phyloP scores from a whole-genome alignment of 2,797 vertebrate species.

The Coregonus ussuriensis region DNA sequence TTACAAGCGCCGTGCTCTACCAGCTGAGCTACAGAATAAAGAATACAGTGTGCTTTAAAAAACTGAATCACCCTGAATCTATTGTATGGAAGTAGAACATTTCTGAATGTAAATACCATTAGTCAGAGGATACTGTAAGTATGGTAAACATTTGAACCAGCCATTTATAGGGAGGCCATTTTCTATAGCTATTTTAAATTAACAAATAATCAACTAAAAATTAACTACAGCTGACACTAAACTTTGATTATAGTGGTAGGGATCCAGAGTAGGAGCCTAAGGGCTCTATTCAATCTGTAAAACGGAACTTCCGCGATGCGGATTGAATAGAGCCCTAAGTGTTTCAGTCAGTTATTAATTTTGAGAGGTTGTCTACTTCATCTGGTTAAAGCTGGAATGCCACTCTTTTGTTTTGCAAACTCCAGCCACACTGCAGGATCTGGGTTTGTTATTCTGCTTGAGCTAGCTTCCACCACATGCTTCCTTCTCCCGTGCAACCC shows the following conservation, averaged over 20 bases:
- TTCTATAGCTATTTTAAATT: background rate
- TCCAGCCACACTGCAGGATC: conserved; percentile 55
- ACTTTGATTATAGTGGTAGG: conserved; percentile 1
- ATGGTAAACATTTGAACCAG: background rate
- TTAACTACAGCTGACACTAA: background rate
- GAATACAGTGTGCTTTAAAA: conserved; percentile 38
- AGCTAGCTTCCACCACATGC: conserved; percentile 57
- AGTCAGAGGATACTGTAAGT: background rate
- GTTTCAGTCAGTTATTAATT: conserved; percentile 27
- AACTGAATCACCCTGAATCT: background rate
- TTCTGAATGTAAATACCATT: background rate
- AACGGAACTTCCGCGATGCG: background rate
- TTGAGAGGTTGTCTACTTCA: conserved; percentile 75
- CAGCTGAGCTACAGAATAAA: background rate
- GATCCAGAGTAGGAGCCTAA: conserved; percentile 21
- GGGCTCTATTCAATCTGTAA: conserved; percentile 18
- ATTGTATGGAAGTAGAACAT: background rate
- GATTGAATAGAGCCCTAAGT: conserved; percentile 9
- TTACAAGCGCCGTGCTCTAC: no score
- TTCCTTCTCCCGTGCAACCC: conserved; percentile 57
- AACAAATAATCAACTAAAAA: background rate
- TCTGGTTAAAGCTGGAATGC: conserved; percentile 76
- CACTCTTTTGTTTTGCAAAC: conserved; percentile 68
- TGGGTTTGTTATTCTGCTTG: conserved; percentile 64
- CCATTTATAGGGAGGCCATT: background rate